Conservation (phyloP, 2,888 invertebrate genomes). For the Desoria tigrina region DNA sequence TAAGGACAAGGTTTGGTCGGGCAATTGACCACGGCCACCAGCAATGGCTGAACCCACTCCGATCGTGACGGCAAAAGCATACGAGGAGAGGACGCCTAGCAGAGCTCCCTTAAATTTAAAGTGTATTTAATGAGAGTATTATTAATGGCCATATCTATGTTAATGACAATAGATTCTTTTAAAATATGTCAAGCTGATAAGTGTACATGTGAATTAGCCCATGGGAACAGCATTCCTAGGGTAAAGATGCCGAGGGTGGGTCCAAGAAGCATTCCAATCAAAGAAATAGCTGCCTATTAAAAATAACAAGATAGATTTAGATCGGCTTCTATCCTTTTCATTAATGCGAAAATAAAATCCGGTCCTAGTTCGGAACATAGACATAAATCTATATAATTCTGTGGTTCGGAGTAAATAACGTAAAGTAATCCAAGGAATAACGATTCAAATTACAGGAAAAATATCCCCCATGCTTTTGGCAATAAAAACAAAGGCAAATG, state of each 20-base stretch:
- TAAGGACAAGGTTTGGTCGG: constrained; percentile 27
- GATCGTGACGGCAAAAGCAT: constrained; percentile 17
- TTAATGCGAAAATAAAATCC: too few relatives aligned
- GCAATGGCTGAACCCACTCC: constrained; percentile 27
- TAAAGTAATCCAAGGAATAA: constrained; percentile 1
- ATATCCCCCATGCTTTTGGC: constrained; percentile 36
- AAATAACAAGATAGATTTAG: neutral
- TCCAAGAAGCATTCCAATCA: constrained; percentile 38
- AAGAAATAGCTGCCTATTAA: constrained; percentile 33
- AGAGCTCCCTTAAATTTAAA: constrained; percentile 30
- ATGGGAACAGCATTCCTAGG: constrained; percentile 46
- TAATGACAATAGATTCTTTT: too few relatives aligned
- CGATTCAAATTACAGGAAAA: constrained; percentile 30
- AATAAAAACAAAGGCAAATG: constrained; percentile 40
- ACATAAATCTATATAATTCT: too few relatives aligned
- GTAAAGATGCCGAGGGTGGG: constrained; percentile 45
- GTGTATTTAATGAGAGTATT: neutral
- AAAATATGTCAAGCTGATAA: too few relatives aligned
- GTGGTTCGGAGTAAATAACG: neutral
- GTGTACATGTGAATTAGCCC: constrained; percentile 38
- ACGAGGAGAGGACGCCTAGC: constrained; percentile 19
- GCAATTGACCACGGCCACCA: constrained; percentile 14
- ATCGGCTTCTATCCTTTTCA: too few relatives aligned
- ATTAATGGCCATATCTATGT: too few relatives aligned
- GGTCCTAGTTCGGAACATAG: too few relatives aligned